These are phyloP conservation scores for Phacellophora camtschatica DNA, from an alignment of 30 jellyfish, hydroid and myxozoan species.

Conservation along the genomic window DNA sequence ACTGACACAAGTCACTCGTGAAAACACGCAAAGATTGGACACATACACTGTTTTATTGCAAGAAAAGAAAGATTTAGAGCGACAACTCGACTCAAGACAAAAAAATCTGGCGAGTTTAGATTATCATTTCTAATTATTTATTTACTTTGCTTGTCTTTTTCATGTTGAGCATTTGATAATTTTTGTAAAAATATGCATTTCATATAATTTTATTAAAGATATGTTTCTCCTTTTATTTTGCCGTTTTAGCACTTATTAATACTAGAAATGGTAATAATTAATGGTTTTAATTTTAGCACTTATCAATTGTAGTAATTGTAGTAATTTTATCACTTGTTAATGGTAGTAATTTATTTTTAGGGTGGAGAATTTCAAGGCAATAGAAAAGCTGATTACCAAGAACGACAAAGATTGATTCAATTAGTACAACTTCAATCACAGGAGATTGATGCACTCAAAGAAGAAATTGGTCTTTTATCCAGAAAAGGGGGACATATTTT, in stretches of 20 bases:
- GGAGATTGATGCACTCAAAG: constrained; percentile 86
- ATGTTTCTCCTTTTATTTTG: no score
- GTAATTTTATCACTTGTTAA: no score
- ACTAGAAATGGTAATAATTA: no score
- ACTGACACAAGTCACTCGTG: constrained; percentile 83
- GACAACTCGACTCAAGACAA: constrained; percentile 77
- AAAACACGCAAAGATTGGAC: constrained; percentile 90
- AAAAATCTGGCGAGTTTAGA: constrained; percentile 71
- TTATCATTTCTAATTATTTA: not conserved
- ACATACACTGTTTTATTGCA: constrained; percentile 73
- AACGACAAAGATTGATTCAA: constrained; percentile 82
- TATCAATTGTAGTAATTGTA: no score
- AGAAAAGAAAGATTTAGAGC: constrained; percentile 78
- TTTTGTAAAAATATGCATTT: not conserved
- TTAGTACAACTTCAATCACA: constrained; percentile 87
- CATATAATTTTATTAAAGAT: no score
- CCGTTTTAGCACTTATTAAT: no score
- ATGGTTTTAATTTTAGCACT: no score
- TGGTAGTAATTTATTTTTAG: no score
- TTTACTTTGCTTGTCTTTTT: not conserved
- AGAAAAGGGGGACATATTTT: constrained; percentile 93
- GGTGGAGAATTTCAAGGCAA: constrained; percentile 94
- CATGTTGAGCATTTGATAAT: not conserved
- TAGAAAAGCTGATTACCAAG: constrained; percentile 77
- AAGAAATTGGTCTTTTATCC: constrained; percentile 78